Percentiles rank a stretch among this genome's conserved stretches.
phyloP scores from a whole-genome alignment of 2,888 invertebrate species.

The Axea sp. region DNA sequence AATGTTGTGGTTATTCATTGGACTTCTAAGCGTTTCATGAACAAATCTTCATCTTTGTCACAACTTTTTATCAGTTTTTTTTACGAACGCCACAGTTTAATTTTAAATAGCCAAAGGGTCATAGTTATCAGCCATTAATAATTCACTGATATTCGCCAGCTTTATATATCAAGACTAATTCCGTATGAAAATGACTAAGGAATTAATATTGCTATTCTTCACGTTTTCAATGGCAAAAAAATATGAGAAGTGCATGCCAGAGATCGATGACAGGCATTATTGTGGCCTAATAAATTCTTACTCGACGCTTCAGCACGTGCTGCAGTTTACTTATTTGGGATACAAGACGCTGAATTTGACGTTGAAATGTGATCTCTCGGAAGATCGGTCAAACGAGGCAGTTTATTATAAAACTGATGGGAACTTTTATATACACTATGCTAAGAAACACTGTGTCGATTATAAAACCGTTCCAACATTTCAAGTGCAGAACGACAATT shows the following conservation, averaged over 20 bases:
- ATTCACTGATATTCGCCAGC: no score
- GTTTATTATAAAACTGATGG: constrained; percentile 24
- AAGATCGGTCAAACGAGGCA: neutral
- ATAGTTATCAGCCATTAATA: no score
- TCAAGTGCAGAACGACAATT: constrained; percentile 25
- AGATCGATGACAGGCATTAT: constrained; percentile 14
- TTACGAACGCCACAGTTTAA: no score
- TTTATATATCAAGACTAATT: no score
- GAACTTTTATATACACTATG: constrained; percentile 40
- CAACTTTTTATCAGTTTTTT: no score
- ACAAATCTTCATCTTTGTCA: no score
- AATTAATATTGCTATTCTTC: neutral
- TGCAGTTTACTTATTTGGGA: constrained; percentile 37
- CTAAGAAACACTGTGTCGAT: constrained; percentile 9
- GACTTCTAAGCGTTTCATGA: no score
- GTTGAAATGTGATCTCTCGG: constrained; percentile 4
- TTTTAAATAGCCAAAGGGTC: no score
- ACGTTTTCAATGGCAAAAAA: constrained; percentile 2
- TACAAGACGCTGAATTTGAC: constrained; percentile 37
- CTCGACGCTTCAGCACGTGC: constrained; percentile 29
- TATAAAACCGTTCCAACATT: constrained; percentile 3
- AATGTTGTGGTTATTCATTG: no score
- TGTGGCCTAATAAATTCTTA: constrained; percentile 25
- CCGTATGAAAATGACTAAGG: no score
- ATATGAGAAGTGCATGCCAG: neutral